These are phyloP conservation scores for Ferdinandea cuprea DNA, from an alignment of 2,888 invertebrate genomes.

Conservation along the genomic window DNA sequence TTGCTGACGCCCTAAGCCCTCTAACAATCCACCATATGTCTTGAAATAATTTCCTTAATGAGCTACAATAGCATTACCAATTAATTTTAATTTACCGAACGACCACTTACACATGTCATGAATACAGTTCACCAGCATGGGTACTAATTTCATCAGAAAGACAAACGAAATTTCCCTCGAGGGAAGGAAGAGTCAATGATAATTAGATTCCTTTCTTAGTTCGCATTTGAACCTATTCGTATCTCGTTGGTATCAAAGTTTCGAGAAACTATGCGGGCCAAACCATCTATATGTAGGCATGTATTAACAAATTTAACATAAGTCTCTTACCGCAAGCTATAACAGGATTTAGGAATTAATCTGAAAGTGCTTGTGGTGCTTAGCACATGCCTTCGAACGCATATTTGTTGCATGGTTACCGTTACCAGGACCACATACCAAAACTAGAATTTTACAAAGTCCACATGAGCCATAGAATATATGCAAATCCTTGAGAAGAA, in stretches of 20 bases:
- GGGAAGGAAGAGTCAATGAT: conserved; percentile 2
- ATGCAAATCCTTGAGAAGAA: conserved; percentile 38
- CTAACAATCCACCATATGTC: not conserved
- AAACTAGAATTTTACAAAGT: not conserved
- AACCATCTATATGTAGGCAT: conserved; percentile 4
- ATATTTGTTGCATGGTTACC: conserved; percentile 2
- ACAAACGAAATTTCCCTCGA: conserved; percentile 1
- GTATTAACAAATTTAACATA: conserved; percentile 16
- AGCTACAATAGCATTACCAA: conserved; percentile 25
- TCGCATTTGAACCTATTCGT: not conserved
- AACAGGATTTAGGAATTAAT: conserved; percentile 39
- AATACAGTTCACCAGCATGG: conserved; percentile 2
- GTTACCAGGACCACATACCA: not conserved
- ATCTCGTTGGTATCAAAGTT: not conserved
- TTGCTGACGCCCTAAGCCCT: not conserved
- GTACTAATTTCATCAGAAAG: conserved; percentile 31
- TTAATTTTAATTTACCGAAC: conserved; percentile 49
- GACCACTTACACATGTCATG: conserved; percentile 50
- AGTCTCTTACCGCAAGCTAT: conserved; percentile 12
- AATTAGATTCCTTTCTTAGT: not conserved
- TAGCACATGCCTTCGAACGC: conserved; percentile 19
- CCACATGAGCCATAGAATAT: conserved; percentile 22
- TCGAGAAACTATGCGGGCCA: not conserved
- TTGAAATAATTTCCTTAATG: conserved; percentile 15
- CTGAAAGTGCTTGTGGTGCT: conserved; percentile 39